Base-by-base conservation (phyloP, 2,888 invertebrate genomes). In the Arctia plantaginis region DNA sequence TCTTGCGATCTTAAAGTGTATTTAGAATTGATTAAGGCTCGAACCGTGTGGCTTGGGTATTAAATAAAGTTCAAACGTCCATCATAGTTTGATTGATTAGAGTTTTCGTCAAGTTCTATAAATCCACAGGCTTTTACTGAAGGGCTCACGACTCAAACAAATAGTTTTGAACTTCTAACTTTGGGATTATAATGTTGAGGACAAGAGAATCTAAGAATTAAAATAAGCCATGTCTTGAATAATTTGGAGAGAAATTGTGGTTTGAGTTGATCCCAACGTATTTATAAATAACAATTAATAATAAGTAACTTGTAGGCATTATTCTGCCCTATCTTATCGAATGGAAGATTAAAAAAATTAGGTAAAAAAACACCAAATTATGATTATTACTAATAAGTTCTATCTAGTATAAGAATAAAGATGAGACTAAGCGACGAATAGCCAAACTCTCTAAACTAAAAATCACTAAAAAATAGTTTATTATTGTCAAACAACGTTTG, bases 61-160 rank as follows among this genome's bases (percentile, higher is more conserved):
- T 65, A 39, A 66, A 66, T n/a, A 55, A 80, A 82, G 64, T 78
- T 77, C 65, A 41, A 71, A 55, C n/a, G 15, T 27, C 69, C 51
- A 72, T 69, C 69, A 71, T 67, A 67, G 67, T 73, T 77, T 82
- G 82, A 83, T 84, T 82, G 82, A 82, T 80, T 75, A 68, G 68
- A 77, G 18, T 69, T 75, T 74, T 77, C 75, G 71, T 47, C 41
- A 47, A 83, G 71, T 82, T 80, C 30, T 66, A 77, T 69, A 72
- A 76, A 78, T 70, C 59, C 12, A 41, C 18, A 75, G 71, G 72
- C 47, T 33, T 73, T 67, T n/a, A n/a, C 55, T 35, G 72, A 77
- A 47, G 70, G 73, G 67, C 68, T 78, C 62, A 65, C 47, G 66
- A 69, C 74, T 69, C 27, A 10, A 74, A 66, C 66, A 73, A 68